Percentiles rank a stretch among this genome's conserved stretches.
These are phyloP conservation scores for Bubalus kerabau DNA, from an alignment of 2,113 vertebrate genomes.

Conservation along the genomic window DNA sequence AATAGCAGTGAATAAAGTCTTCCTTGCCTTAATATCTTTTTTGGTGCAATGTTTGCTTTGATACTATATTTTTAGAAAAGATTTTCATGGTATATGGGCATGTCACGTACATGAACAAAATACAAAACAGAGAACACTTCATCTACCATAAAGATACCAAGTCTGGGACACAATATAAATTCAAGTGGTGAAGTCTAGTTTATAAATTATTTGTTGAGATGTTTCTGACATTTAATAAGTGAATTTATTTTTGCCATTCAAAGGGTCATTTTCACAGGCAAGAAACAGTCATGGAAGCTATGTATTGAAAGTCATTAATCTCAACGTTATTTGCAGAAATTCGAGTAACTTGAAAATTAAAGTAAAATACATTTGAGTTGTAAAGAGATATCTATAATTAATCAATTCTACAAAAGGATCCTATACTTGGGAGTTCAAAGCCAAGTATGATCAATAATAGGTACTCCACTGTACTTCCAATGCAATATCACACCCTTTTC, in stretches of 20 bases:
- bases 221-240: neutral
- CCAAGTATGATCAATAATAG: neutral
- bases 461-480: neutral
- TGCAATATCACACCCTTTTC: neutral
- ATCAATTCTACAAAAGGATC: neutral
- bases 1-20: neutral
- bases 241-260: neutral
- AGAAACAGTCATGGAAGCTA: neutral
- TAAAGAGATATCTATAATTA: neutral
- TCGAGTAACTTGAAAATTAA: neutral
- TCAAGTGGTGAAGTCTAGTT: neutral
- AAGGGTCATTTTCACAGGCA: neutral
- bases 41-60: neutral
- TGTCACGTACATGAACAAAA: neutral
- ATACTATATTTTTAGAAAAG: neutral
- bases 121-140: neutral
- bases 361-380: neutral
- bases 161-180: neutral
- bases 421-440: neutral
- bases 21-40: neutral
- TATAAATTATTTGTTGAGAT: neutral
- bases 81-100: neutral
- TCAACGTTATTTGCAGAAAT: neutral
- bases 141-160: neutral
- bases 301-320: neutral